These are phyloP conservation scores for Episyrphus balteatus DNA, from an alignment of 1,140 invertebrate genomes.

Conservation along the genomic window DNA sequence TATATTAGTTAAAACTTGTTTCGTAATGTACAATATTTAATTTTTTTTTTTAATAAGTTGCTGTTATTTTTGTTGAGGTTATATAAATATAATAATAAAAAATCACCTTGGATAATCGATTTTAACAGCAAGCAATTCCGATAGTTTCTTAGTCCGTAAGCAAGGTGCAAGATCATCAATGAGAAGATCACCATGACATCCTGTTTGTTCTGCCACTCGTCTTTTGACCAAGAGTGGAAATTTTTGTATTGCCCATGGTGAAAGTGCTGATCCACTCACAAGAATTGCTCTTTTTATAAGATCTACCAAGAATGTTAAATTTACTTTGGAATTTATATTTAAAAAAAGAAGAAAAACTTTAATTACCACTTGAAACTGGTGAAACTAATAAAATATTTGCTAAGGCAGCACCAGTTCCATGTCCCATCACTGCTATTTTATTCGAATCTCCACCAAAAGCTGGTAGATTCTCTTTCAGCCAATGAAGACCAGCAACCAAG, in stretches of 20 bases:
- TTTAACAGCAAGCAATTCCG: constrained; percentile 57
- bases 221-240: constrained; percentile 72
- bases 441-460: constrained; percentile 84
- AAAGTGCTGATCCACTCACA: constrained; percentile 88
- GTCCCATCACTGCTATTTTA: constrained; percentile 81
- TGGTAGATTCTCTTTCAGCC: constrained; percentile 81
- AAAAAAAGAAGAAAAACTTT: neutral
- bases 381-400: constrained; percentile 91
- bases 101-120: constrained; percentile 55
- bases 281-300: constrained; percentile 84
- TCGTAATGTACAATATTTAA: too few relatives aligned
- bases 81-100: neutral
- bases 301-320: constrained; percentile 40
- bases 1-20: too few relatives aligned
- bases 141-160: constrained; percentile 57
- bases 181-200: constrained; percentile 63
- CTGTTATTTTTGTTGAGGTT: too few relatives aligned
- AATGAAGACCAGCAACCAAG: constrained; percentile 83
- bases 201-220: constrained; percentile 64
- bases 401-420: constrained; percentile 84
- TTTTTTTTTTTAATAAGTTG: too few relatives aligned
- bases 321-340: neutral
- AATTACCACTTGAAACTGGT: constrained; percentile 78
- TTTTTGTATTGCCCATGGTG: constrained; percentile 85
- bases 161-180: constrained; percentile 76